phyloP scores from a whole-genome alignment of 2,888 invertebrate species.

The Chalcis sispes region DNA sequence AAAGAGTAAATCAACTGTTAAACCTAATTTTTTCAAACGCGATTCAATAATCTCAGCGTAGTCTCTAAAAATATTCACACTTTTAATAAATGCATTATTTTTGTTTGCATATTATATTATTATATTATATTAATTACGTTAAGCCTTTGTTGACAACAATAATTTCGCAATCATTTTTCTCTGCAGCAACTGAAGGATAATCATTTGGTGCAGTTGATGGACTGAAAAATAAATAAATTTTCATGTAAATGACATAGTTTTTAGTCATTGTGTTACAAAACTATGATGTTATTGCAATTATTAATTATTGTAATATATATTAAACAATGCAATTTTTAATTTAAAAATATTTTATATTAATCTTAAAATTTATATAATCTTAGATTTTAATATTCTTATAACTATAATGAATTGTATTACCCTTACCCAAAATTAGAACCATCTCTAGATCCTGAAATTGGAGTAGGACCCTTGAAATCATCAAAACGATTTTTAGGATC shows the following conservation, averaged over 20 bases:
- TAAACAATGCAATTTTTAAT: not conserved
- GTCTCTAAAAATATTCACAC: slow-evolving; percentile 77
- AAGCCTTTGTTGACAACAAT: slow-evolving; percentile 89
- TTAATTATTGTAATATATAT: too few relatives aligned
- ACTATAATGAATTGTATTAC: slow-evolving; percentile 13
- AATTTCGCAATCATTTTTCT: slow-evolving; percentile 93
- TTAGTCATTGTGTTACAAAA: not conserved
- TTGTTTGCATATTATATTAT: slow-evolving; percentile 54
- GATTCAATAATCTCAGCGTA: slow-evolving; percentile 94
- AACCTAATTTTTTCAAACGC: slow-evolving; percentile 85
- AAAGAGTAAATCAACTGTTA: slow-evolving; percentile 91
- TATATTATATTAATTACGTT: slow-evolving; percentile 80
- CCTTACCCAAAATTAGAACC: slow-evolving; percentile 69
- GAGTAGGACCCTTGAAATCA: slow-evolving; percentile 66
- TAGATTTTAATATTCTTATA: too few relatives aligned
- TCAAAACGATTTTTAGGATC: slow-evolving; percentile 69
- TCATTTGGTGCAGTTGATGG: slow-evolving; percentile 61
- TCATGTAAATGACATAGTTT: not conserved
- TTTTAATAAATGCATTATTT: slow-evolving; percentile 22
- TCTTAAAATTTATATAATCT: not conserved
- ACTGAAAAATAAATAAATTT: slow-evolving; percentile 46
- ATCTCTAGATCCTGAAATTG: slow-evolving; percentile 59
- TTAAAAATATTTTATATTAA: not conserved
- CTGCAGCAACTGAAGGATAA: slow-evolving; percentile 74
- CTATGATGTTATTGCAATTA: not conserved